A percentile compares a stretch with the other conserved stretches of the same genome.
Conservation (phyloP, 2,113 vertebrate species). For the Tetrax tetrax region DNA sequence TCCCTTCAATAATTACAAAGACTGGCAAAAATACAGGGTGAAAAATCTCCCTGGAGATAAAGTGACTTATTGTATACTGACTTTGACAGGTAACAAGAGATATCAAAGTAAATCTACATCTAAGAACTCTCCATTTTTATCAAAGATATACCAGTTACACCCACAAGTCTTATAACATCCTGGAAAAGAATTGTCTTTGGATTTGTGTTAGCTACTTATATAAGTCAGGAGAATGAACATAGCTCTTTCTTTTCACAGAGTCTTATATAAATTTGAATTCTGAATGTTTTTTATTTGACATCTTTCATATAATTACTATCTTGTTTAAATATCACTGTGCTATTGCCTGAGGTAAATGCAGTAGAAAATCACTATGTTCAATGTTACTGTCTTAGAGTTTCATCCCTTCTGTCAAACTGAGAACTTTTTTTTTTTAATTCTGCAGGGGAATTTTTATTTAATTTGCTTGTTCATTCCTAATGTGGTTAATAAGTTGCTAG, state of each 20-base stretch:
- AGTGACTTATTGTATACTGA: not conserved
- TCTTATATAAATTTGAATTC: conserved; percentile 40
- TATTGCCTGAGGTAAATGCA: conserved; percentile 49
- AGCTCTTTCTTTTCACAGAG: not conserved
- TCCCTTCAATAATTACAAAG: not conserved
- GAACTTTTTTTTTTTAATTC: conserved; percentile 1
- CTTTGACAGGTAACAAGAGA: not conserved
- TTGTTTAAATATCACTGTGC: conserved; percentile 52
- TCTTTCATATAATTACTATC: conserved; percentile 45
- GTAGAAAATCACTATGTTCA: conserved; percentile 48
- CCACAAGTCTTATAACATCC: not conserved
- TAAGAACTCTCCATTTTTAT: not conserved
- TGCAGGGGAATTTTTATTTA: conserved; percentile 22
- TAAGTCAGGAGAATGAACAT: not conserved
- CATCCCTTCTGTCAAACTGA: conserved; percentile 3
- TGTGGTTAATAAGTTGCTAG: not conserved
- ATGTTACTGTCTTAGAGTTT: conserved; percentile 6
- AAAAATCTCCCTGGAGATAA: conserved; percentile 13
- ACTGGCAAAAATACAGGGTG: not conserved
- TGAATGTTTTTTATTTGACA: conserved; percentile 38
- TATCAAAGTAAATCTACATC: not conserved
- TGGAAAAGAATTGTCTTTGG: not conserved
- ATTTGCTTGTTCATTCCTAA: conserved; percentile 30
- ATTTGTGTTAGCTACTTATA: not conserved
- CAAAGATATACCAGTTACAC: not conserved